Percentiles rank a stretch among this genome's conserved stretches.
phyloP scores from a whole-genome alignment of 1,140 invertebrate species.

The Drosophila bipectinata region DNA sequence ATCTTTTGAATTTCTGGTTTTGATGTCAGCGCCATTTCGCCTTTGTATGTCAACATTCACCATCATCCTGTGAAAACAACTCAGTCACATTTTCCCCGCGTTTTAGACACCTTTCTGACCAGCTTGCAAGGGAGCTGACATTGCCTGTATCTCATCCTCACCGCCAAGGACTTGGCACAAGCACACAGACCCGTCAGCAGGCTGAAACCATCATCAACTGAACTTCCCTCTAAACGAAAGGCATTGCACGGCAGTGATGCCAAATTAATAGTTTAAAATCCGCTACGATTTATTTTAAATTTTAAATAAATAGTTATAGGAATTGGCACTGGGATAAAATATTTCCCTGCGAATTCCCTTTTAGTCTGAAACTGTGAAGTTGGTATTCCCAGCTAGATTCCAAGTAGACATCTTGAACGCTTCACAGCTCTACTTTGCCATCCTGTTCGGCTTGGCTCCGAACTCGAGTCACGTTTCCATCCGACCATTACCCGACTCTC shows the following conservation, averaged over 20 bases:
- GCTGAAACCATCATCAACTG: slow-evolving; percentile 40
- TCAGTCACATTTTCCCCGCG: no score
- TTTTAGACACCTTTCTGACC: slow-evolving; percentile 39
- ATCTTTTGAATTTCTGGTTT: no score
- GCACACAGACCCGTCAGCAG: slow-evolving; percentile 5
- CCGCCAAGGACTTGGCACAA: no score
- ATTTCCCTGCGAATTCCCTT: background rate
- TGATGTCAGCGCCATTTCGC: no score
- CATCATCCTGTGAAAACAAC: no score
- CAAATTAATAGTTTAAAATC: background rate
- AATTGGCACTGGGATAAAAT: no score
- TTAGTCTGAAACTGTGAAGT: background rate
- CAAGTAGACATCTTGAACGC: slow-evolving; percentile 49
- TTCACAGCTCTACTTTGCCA: slow-evolving; percentile 5
- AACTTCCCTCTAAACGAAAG: slow-evolving; percentile 40
- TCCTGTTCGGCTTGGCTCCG: slow-evolving; percentile 66
- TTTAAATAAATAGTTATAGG: no score
- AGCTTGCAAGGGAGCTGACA: background rate
- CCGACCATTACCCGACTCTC: slow-evolving; percentile 30
- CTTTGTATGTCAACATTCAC: no score
- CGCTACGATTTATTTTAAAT: no score
- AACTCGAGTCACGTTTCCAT: slow-evolving; percentile 67
- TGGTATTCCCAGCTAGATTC: background rate
- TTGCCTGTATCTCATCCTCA: no score
- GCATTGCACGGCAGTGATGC: slow-evolving; percentile 5